phyloP scores from a whole-genome alignment of 2,888 invertebrate genomes.

The Drosophila ezoana region DNA sequence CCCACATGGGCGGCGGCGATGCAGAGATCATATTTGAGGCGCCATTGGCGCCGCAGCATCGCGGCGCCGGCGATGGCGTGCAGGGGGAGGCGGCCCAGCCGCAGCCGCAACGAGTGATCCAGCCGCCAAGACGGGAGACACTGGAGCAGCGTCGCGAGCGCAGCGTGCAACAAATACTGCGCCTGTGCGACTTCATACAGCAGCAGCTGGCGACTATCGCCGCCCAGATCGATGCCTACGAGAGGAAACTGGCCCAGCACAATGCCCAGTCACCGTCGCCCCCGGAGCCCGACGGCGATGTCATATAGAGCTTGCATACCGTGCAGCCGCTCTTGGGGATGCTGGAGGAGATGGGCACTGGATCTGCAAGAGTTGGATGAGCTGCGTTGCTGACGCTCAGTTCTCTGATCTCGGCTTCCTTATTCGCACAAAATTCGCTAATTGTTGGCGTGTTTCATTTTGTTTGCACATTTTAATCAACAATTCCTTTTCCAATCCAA shows the following conservation, averaged over 20 bases:
- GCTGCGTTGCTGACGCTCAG: conserved; percentile 10
- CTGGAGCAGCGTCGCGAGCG: conserved; percentile 43
- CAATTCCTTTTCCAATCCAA: conserved; percentile 25
- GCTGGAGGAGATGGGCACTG: conserved; percentile 11
- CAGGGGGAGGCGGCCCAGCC: conserved; percentile 1
- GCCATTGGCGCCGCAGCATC: conserved; percentile 22
- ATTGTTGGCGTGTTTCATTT: conserved; percentile 49
- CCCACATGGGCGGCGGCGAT: conserved; percentile 50
- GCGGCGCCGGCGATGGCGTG: conserved; percentile 42
- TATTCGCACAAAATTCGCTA: conserved; percentile 29
- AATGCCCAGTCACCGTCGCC: conserved; percentile 14
- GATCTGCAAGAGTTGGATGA: conserved; percentile 1
- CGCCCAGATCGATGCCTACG: conserved; percentile 32
- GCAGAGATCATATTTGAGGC: conserved; percentile 31
- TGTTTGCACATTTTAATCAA: conserved; percentile 41
- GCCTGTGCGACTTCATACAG: conserved; percentile 42
- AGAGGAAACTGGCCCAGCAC: conserved; percentile 22
- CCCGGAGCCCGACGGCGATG: conserved; percentile 51
- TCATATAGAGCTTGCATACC: conserved; percentile 35
- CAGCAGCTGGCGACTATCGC: conserved; percentile 33
- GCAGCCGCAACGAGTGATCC: conserved; percentile 34
- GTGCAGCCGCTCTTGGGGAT: conserved; percentile 11
- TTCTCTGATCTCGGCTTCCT: conserved; percentile 15
- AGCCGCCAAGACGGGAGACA: conserved; percentile 37
- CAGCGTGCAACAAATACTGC: conserved; percentile 37